Evolutionary conservation across 2,113 vertebrate species (phyloP).

Genomic region (Bubalus kerabau): DNA sequence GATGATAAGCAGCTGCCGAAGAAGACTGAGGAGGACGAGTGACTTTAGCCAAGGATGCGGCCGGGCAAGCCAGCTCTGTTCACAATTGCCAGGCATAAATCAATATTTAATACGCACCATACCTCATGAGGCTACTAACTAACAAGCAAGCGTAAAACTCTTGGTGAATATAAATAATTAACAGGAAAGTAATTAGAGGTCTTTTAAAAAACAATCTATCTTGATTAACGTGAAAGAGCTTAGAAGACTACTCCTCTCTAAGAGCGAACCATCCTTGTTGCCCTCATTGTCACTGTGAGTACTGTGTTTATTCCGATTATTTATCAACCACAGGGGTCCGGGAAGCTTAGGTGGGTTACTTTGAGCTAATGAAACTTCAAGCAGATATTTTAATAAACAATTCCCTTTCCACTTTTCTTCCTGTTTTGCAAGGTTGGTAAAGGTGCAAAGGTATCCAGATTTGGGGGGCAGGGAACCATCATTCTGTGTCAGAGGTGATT

Average conservation of each 20-base stretch:
- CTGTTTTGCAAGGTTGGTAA: not conserved
- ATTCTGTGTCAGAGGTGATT: not conserved
- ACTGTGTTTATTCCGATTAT: not conserved
- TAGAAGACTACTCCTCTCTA: not conserved
- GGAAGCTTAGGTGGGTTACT: not conserved
- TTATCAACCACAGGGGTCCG: not conserved
- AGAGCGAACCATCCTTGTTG: not conserved
- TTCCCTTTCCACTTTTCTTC: not conserved
- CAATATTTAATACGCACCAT: not conserved
- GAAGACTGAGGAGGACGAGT: not conserved
- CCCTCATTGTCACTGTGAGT: not conserved
- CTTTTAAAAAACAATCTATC: conserved; percentile 21
- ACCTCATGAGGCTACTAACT: not conserved
- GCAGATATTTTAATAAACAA: not conserved
- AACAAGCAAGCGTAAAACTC: not conserved
- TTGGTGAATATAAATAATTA: conserved; percentile 44
- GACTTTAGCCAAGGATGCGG: not conserved
- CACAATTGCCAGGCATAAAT: not conserved
- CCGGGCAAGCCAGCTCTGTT: not conserved
- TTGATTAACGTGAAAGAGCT: conserved; percentile 29
- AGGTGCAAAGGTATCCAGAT: not conserved
- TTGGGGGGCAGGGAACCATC: accelerated
- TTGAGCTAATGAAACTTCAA: not conserved
- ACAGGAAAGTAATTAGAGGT: conserved; percentile 42
- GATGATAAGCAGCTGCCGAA: not conserved